A percentile compares a stretch with the other conserved stretches of the same genome.
Conservation (phyloP, 2,113 vertebrate genomes). For the Sarotherodon lohbergeri region DNA sequence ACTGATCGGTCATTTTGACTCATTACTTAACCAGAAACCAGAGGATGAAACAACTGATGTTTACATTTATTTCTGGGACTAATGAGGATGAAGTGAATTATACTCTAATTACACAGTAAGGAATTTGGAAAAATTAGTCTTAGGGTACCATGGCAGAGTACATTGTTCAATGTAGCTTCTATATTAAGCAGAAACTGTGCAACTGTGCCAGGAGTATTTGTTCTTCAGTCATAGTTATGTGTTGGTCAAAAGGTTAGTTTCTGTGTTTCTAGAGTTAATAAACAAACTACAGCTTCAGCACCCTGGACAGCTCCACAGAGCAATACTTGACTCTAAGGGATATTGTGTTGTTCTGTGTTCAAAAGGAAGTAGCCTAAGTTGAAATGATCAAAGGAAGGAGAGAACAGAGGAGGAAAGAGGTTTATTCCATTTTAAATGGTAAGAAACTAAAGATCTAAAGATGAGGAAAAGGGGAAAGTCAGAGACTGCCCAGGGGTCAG, state of each 20-base stretch:
- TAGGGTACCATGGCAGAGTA: neutral
- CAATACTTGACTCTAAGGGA: neutral
- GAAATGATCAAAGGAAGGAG: neutral
- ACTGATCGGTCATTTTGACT: neutral
- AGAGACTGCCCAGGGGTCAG: neutral
- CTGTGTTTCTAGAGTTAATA: neutral
- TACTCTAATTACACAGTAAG: neutral
- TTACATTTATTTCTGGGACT: neutral
- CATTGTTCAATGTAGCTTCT: neutral
- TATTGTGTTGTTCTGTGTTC: neutral
- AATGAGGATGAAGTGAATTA: neutral
- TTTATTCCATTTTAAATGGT: neutral
- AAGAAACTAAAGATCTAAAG: neutral
- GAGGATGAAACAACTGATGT: neutral
- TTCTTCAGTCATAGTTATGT: neutral
- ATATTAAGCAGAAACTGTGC: neutral
- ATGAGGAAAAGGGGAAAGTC: neutral
- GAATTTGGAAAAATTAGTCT: neutral
- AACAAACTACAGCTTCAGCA: neutral
- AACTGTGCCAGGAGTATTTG: neutral
- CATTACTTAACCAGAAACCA: neutral
- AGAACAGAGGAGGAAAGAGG: neutral
- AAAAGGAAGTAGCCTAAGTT: neutral
- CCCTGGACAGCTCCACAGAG: neutral
- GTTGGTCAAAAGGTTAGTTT: neutral